phyloP scores from a whole-genome alignment of 2,113 vertebrate genomes.

The Channa argus region DNA sequence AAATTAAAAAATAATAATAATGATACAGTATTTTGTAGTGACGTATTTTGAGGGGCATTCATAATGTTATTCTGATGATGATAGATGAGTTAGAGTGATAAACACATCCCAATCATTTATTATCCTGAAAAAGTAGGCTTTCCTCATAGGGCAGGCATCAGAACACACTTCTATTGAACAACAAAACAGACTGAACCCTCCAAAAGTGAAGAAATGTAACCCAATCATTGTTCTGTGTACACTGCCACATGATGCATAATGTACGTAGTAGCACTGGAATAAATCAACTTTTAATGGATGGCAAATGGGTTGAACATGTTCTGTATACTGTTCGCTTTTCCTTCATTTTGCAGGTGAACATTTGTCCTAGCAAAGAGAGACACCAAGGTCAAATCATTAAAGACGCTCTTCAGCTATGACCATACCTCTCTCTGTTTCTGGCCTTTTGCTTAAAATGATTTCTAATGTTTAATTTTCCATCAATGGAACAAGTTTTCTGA shows the following conservation, averaged over 20 bases:
- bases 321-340: constrained; percentile 71
- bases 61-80: constrained; percentile 62
- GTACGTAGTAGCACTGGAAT: constrained; percentile 81
- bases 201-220: constrained; percentile 70
- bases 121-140: constrained; percentile 69
- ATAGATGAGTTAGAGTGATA: constrained; percentile 63
- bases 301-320: constrained; percentile 73
- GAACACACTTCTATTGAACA: constrained; percentile 69
- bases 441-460: not conserved
- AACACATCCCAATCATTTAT: constrained; percentile 60
- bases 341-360: constrained; percentile 77
- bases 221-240: constrained; percentile 82
- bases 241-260: constrained; percentile 81
- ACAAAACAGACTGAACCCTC: constrained; percentile 53
- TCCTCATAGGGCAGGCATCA: constrained; percentile 74
- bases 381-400: constrained; percentile 76
- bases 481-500: not conserved
- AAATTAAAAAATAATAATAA: constrained; percentile 34
- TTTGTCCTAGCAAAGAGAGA: constrained; percentile 74
- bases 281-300: constrained; percentile 80
- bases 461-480: constrained; percentile 4
- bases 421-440: constrained; percentile 31
- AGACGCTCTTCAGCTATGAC: constrained; percentile 74
- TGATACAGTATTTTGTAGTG: constrained; percentile 50
- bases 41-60: constrained; percentile 50